Percentiles rank a stretch among this genome's conserved stretches.
These are phyloP conservation scores for Pentalonia nigronervosa DNA, from an alignment of 1,140 invertebrate species.

Conservation along the genomic window DNA sequence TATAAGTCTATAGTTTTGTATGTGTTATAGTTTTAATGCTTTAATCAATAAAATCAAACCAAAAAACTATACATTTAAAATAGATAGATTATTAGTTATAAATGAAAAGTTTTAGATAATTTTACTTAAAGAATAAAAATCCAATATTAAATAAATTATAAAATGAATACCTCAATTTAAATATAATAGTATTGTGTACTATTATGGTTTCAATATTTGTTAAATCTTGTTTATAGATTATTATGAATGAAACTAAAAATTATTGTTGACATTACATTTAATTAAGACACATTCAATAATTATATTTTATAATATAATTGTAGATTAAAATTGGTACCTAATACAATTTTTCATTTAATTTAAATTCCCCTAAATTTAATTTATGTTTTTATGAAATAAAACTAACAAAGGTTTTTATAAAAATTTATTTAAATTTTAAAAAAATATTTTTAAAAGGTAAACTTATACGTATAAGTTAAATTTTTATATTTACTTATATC, in stretches of 20 bases:
- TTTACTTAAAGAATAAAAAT: too few relatives aligned
- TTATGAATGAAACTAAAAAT: constrained; percentile 7
- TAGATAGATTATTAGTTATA: not conserved
- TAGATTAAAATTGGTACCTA: not conserved
- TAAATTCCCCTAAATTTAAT: not conserved
- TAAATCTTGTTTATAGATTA: constrained; percentile 19
- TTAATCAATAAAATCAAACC: not conserved
- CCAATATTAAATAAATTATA: not conserved
- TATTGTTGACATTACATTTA: not conserved
- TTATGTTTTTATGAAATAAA: too few relatives aligned
- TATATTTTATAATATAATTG: not conserved
- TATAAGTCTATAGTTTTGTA: not conserved
- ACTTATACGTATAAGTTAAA: too few relatives aligned
- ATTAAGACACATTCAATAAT: not conserved
- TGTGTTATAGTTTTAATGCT: not conserved
- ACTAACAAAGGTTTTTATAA: too few relatives aligned
- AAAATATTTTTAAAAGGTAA: too few relatives aligned
- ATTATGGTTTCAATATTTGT: not conserved
- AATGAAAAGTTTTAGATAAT: not conserved
- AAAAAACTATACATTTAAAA: not conserved
- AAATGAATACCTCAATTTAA: not conserved
- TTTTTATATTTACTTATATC: too few relatives aligned
- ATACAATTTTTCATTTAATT: not conserved
- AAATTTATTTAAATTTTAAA: too few relatives aligned
- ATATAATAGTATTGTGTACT: not conserved